phyloP scores from a whole-genome alignment of 2,888 invertebrate species.

The Ashinkailepas kermadecensis region DNA sequence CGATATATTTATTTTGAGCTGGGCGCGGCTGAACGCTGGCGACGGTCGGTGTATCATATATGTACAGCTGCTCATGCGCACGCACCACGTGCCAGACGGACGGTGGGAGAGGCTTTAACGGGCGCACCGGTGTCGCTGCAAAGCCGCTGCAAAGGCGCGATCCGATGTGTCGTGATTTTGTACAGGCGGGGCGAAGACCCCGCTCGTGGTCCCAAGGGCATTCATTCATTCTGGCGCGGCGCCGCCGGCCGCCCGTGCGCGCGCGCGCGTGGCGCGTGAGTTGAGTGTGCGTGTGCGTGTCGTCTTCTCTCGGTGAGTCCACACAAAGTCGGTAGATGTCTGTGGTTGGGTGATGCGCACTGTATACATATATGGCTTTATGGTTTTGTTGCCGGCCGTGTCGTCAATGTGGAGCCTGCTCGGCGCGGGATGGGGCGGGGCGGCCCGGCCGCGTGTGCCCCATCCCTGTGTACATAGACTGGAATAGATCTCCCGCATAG shows the following conservation, averaged over 20 bases:
- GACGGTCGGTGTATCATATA: not conserved
- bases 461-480: not conserved
- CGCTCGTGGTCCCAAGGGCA: not conserved
- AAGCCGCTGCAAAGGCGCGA: too few relatives aligned
- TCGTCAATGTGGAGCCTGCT: not conserved
- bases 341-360: not conserved
- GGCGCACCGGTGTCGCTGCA: not conserved
- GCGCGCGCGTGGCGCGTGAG: not conserved
- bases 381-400: slow-evolving; percentile 6
- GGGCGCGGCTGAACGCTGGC: not conserved
- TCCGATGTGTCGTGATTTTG: not conserved
- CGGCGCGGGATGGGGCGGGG: too few relatives aligned
- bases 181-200: not conserved
- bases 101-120: not conserved
- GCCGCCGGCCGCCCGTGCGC: not conserved
- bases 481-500: not conserved
- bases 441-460: not conserved
- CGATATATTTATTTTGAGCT: not conserved
- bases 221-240: not conserved
- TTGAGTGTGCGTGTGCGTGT: slow-evolving; percentile 12
- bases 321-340: slow-evolving; percentile 2
- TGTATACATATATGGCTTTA: slow-evolving; percentile 20
- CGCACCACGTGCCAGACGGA: not conserved
- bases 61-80: not conserved
- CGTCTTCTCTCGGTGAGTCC: slow-evolving; percentile 12